A percentile compares a stretch with the other conserved stretches of the same genome.
These are phyloP conservation scores for Temnothorax unifasciatus DNA, from an alignment of 2,888 invertebrate genomes.

Conservation along the genomic window DNA sequence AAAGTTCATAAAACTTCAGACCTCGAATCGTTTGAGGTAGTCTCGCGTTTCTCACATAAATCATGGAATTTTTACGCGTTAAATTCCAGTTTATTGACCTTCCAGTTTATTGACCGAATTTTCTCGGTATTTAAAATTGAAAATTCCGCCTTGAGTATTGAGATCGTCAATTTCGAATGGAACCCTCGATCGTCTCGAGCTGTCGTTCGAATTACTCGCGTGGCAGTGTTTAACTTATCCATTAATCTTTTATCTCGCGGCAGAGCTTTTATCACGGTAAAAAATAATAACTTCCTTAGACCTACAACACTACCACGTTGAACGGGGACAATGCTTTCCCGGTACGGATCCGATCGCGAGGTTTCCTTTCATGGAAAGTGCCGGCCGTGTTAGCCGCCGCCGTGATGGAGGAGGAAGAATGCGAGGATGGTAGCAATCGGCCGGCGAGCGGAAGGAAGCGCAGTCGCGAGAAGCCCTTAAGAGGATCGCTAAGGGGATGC, in stretches of 20 bases:
- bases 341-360: slow-evolving; percentile 8
- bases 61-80: slow-evolving; percentile 1
- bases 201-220: neutral
- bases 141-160: neutral
- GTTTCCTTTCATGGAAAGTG: slow-evolving; percentile 35
- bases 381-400: slow-evolving; percentile 34
- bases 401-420: slow-evolving; percentile 55
- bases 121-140: slow-evolving; percentile 1
- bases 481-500: slow-evolving; percentile 46
- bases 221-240: neutral
- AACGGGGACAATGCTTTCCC: slow-evolving; percentile 39
- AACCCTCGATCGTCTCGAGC: neutral
- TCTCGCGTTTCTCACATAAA: neutral
- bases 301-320: slow-evolving; percentile 38
- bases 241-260: neutral
- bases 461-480: slow-evolving; percentile 38
- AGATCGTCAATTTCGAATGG: neutral
- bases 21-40: too few species aligned
- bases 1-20: slow-evolving; percentile 1
- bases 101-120: neutral
- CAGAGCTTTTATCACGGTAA: neutral
- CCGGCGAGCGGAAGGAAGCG: slow-evolving; percentile 50
- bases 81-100: neutral
- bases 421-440: slow-evolving; percentile 53
- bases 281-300: slow-evolving; percentile 25